A percentile compares a stretch with the other conserved stretches of the same genome.
Conservation (phyloP, 2,113 vertebrate genomes). For the Semicossyphus pulcher region DNA sequence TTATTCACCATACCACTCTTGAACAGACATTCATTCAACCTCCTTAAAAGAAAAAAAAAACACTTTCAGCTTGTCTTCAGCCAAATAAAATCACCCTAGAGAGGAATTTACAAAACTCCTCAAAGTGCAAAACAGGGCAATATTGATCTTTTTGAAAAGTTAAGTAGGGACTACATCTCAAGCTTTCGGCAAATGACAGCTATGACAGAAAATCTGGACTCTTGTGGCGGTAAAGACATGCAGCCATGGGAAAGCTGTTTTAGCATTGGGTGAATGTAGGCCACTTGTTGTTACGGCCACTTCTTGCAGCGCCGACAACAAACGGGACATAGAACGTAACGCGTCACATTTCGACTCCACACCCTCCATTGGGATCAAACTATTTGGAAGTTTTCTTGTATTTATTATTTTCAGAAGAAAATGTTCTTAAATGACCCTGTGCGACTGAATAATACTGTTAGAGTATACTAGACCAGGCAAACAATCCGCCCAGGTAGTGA, state of each 20-base stretch:
- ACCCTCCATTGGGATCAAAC: constrained; percentile 59
- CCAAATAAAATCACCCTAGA: background rate
- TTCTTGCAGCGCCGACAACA: constrained; percentile 17
- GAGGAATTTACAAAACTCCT: too few species aligned
- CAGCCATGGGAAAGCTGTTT: too few species aligned
- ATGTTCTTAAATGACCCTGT: rapidly evolving
- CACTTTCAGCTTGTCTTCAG: constrained; percentile 5
- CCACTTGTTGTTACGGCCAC: constrained; percentile 47
- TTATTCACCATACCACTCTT: too few species aligned
- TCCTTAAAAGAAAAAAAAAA: constrained; percentile 14
- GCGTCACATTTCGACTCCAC: constrained; percentile 69
- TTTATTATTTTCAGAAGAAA: background rate
- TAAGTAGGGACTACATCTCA: too few species aligned
- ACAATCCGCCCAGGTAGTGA: rapidly evolving
- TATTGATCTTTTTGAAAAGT: too few species aligned
- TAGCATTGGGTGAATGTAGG: background rate
- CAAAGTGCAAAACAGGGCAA: too few species aligned
- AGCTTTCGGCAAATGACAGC: too few species aligned
- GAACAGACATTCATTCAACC: background rate
- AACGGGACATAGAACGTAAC: constrained; percentile 67
- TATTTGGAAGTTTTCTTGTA: constrained; percentile 31
- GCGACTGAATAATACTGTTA: background rate
- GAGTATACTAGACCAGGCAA: background rate
- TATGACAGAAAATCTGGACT: too few species aligned
- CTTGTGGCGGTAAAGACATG: too few species aligned